Conservation (phyloP, 2,797 vertebrate genomes). For the Mus minutoides region DNA sequence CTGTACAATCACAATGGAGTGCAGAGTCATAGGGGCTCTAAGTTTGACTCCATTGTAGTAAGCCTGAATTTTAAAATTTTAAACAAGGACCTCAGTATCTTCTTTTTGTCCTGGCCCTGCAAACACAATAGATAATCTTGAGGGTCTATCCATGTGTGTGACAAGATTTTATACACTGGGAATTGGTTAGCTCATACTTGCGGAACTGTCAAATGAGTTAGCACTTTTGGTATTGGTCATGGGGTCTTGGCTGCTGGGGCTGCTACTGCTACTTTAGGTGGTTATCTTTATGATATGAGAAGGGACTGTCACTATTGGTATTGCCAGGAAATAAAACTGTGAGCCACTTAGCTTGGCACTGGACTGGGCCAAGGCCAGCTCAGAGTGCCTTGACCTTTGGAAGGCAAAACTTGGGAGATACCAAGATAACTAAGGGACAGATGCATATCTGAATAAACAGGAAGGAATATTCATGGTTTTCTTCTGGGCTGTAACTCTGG, state of each 20-base stretch:
- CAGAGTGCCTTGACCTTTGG: neutral
- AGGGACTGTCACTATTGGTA: neutral
- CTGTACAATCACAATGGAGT: neutral
- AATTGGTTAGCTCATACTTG: conserved; percentile 13
- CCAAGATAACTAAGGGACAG: conserved; percentile 36
- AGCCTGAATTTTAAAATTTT: neutral
- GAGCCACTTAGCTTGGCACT: neutral
- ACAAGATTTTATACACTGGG: neutral
- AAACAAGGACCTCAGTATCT: neutral
- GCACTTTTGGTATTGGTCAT: neutral
- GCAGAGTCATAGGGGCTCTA: neutral
- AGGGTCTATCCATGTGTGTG: neutral
- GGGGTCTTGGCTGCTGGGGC: neutral
- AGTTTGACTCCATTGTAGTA: neutral
- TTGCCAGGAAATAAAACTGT: neutral
- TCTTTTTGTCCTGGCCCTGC: neutral
- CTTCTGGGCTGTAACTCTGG: conserved; percentile 47
- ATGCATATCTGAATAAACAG: conserved; percentile 18
- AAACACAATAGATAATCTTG: neutral
- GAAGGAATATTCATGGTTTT: conserved; percentile 49
- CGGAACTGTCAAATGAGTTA: neutral
- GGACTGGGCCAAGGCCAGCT: neutral
- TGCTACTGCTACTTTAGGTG: neutral
- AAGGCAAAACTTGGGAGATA: conserved; percentile 45
- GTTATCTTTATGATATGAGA: neutral